Evolutionary conservation across 2,888 invertebrate genomes (phyloP), one percentile per base, ranked within the genome.

Genomic region (Ichneumon xanthorius): DNA sequence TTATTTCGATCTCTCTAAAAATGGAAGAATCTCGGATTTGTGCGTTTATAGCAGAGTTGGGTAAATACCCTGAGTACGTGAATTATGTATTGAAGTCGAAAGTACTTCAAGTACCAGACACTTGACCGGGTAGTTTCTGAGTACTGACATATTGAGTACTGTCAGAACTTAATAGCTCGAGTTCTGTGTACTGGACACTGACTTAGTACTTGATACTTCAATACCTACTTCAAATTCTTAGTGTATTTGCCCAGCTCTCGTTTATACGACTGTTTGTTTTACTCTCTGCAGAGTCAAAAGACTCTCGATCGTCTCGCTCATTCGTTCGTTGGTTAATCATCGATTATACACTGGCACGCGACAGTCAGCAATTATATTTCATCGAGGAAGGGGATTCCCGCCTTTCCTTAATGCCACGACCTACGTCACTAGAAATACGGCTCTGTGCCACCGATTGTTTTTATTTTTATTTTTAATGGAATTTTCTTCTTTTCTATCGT

Each of bases 331-430:
- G 19, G 6, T 61, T 63, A 55, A n/a, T 75, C 58, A 33, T 58
- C 67, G 40, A 40, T 40, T 40, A 22, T n/a, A 19, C 37, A n/a
- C 37, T 6, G 63, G 67, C 67, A 67, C 37, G 22, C 40, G 40
- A 30, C 30, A 72, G 58, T 73, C 55, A 22, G 19, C 50, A 1
- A 61, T 45, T 65, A 14, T 55, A 14, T 82, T 45, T 30, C 30
- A 19, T 16, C 26, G 14, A 40, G 14, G 22, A 61, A 80, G 50
- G 85, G 81, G 53, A 79, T 79, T 76, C 82, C 82, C 75, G n/a
- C 48, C 37, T 82, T 85, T 81, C 71, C 79, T 71, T 4, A 70
- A 72, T 61, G 6, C 19, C 77, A 45, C 61, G 48, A 67, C 71
- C 50, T 61, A 55, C 70, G 81, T 79, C 73, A 73, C 55, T 26